Evolutionary conservation across 2,888 invertebrate genomes (phyloP).

Genomic region (Tanypteryx hageni): DNA sequence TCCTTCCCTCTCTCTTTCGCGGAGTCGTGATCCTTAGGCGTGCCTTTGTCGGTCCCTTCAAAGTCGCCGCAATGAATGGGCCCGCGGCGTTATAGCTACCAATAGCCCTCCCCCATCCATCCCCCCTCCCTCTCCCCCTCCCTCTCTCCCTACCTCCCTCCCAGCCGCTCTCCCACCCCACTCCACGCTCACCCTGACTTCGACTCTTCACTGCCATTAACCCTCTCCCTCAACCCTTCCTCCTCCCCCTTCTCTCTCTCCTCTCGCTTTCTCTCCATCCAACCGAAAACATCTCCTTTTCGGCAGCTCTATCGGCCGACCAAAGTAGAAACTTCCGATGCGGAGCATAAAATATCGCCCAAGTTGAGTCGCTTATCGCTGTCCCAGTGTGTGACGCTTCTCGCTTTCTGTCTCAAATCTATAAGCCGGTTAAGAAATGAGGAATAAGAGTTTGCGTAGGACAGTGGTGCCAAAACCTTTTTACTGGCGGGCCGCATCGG

Average conservation of each 20-base stretch:
- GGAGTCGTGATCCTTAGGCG: conserved; percentile 63
- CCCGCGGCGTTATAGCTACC: conserved; percentile 62
- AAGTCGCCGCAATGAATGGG: conserved; percentile 54
- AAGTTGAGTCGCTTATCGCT: too few relatives aligned
- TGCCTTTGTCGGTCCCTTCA: conserved; percentile 63
- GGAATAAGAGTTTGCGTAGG: too few relatives aligned
- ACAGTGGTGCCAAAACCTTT: too few relatives aligned
- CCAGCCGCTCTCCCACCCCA: neutral
- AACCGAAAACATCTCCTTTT: conserved; percentile 13
- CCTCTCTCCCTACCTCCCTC: neutral
- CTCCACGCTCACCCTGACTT: neutral
- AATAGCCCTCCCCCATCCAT: conserved; percentile 43
- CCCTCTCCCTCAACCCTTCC: neutral
- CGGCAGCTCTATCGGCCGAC: neutral
- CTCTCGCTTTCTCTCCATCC: neutral
- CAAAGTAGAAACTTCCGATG: neutral
- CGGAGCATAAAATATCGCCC: too few relatives aligned
- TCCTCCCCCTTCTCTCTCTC: neutral
- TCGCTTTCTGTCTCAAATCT: too few relatives aligned
- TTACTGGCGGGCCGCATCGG: too few relatives aligned
- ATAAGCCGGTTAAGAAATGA: too few relatives aligned
- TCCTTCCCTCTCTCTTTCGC: neutral
- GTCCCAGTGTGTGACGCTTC: too few relatives aligned
- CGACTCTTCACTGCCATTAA: neutral
- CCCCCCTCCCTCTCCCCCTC: neutral